Conservation (phyloP, 2,113 vertebrate genomes). For the Copsychus sechellarum region DNA sequence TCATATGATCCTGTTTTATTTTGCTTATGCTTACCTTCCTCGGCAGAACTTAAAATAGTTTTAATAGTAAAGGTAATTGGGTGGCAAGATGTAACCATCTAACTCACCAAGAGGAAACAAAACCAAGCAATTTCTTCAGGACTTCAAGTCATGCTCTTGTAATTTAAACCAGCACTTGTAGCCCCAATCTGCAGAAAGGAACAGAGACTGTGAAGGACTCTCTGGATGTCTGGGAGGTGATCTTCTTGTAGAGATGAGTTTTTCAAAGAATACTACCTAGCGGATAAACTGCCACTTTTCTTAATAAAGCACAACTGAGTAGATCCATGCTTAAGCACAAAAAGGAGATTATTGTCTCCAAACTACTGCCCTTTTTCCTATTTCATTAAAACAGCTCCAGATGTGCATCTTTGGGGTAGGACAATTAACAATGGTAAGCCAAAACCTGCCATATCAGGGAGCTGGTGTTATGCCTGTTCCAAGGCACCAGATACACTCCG, state of each 20-base stretch:
- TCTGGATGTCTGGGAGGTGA: not conserved
- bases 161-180: not conserved
- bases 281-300: not conserved
- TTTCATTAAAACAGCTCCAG: not conserved
- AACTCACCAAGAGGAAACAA: not conserved
- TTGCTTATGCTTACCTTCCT: conserved; percentile 13
- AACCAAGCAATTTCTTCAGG: not conserved
- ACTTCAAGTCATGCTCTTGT: not conserved
- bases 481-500: not conserved
- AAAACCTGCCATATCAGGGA: not conserved
- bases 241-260: not conserved
- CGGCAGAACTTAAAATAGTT: not conserved
- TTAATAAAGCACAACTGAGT: not conserved
- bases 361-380: not conserved
- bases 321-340: not conserved
- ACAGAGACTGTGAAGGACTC: not conserved
- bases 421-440: not conserved
- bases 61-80: not conserved
- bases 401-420: not conserved
- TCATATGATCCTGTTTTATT: conserved; percentile 45
- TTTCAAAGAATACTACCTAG: not conserved
- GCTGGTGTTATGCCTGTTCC: not conserved
- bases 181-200: rapidly evolving
- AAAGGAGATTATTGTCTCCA: not conserved
- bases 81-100: not conserved